These are phyloP conservation scores for Alcis repandata DNA, from an alignment of 2,888 invertebrate genomes.

Conservation along the genomic window DNA sequence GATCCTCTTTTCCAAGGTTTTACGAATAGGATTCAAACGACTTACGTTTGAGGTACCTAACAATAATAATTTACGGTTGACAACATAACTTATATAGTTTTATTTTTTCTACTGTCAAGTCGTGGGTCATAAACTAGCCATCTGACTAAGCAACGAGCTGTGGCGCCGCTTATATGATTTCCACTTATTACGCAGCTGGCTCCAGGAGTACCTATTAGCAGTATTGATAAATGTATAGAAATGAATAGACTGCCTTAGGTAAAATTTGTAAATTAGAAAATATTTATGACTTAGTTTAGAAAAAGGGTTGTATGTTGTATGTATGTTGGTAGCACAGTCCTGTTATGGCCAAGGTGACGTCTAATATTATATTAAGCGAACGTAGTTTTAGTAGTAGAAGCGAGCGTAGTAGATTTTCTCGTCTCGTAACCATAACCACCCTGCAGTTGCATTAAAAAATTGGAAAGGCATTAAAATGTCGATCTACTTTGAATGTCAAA, in stretches of 20 bases:
- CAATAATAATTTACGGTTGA: not conserved
- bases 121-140: slow-evolving; percentile 6
- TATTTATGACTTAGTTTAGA: not conserved
- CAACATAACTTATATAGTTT: not conserved
- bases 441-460: too few relatives aligned
- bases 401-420: too few relatives aligned
- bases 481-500: not conserved
- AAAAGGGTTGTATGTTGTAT: not conserved
- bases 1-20: not conserved
- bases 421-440: too few relatives aligned
- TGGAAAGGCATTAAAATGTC: not conserved
- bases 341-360: too few relatives aligned
- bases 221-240: too few relatives aligned
- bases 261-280: not conserved
- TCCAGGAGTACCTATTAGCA: not conserved
- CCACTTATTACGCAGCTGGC: slow-evolving; percentile 3
- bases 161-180: slow-evolving; percentile 21
- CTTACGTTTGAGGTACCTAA: not conserved
- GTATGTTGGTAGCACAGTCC: too few relatives aligned
- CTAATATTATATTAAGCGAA: too few relatives aligned
- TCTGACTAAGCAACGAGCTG: not conserved
- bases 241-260: not conserved
- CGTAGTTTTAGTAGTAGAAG: too few relatives aligned
- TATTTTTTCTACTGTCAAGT: slow-evolving; percentile 14
- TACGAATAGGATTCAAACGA: not conserved